Percentiles rank a stretch among this genome's conserved stretches.
phyloP scores from a whole-genome alignment of 2,888 invertebrate genomes.

The Temnothorax rugatulus region DNA sequence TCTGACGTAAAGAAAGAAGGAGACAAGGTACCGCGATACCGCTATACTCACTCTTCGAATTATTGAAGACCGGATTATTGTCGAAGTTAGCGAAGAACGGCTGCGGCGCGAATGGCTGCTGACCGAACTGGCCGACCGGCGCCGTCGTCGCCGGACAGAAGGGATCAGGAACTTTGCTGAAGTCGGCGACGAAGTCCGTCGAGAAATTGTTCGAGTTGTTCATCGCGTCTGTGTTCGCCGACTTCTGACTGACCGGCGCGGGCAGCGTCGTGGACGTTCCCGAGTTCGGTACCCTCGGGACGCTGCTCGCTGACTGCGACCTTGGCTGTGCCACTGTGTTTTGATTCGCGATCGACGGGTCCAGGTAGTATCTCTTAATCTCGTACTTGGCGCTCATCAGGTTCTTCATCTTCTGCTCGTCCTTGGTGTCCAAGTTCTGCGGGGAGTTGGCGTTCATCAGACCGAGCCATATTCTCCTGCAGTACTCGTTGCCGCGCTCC shows the following conservation, averaged over 20 bases:
- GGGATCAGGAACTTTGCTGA: conserved; percentile 84
- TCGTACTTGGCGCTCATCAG: conserved; percentile 98
- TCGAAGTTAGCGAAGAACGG: conserved; percentile 91
- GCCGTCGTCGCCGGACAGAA: conserved; percentile 78
- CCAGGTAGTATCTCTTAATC: conserved; percentile 91
- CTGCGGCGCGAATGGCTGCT: conserved; percentile 81
- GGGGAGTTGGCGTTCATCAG: conserved; percentile 90
- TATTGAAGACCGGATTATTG: conserved; percentile 90
- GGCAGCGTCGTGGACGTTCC: conserved; percentile 75
- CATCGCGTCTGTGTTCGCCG: conserved; percentile 73
- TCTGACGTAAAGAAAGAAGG: not conserved
- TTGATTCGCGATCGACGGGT: conserved; percentile 81
- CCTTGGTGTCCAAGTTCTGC: conserved; percentile 89
- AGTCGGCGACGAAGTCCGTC: conserved; percentile 84
- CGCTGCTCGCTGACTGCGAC: conserved; percentile 69
- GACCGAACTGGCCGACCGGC: conserved; percentile 68
- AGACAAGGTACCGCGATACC: not conserved
- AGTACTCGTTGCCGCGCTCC: conserved; percentile 97
- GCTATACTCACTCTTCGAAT: conserved; percentile 75
- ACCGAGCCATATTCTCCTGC: conserved; percentile 97
- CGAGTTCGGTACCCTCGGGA: conserved; percentile 82
- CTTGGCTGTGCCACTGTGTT: conserved; percentile 71
- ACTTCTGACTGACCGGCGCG: conserved; percentile 65
- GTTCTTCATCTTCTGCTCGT: conserved; percentile 96
- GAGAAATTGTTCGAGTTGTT: conserved; percentile 78